Evolutionary conservation across 2,888 invertebrate genomes (phyloP).

Genomic region (Agrypnus murinus): DNA sequence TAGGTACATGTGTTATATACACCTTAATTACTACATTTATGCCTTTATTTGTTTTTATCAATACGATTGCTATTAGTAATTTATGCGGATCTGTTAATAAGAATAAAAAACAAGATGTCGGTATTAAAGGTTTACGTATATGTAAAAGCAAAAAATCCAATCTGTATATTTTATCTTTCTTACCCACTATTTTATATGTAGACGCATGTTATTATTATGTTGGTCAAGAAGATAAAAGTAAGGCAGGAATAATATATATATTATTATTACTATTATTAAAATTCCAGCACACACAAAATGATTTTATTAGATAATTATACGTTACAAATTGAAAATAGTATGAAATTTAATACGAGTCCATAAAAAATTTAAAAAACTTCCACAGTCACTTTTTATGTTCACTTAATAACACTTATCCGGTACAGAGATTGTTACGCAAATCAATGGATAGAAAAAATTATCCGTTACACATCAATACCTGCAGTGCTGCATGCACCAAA

Average conservation of each 20-base stretch:
- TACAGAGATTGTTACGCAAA: slow-evolving; percentile 16
- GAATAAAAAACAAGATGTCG: too few species aligned
- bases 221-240: too few species aligned
- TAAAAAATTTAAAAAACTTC: neutral
- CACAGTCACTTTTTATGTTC: slow-evolving; percentile 15
- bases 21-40: slow-evolving; percentile 29
- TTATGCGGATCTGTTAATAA: neutral
- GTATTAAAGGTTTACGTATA: too few species aligned
- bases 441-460: neutral
- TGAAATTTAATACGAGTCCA: slow-evolving; percentile 11
- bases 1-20: slow-evolving; percentile 20
- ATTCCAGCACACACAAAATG: slow-evolving; percentile 27
- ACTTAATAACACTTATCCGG: slow-evolving; percentile 22
- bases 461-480: slow-evolving; percentile 9
- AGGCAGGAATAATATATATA: neutral
- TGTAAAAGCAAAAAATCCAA: too few species aligned
- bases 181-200: too few species aligned
- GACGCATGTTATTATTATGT: too few species aligned
- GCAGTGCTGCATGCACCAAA: neutral
- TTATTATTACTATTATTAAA: slow-evolving; percentile 25
- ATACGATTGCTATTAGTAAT: slow-evolving; percentile 3
- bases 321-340: slow-evolving; percentile 26
- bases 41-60: slow-evolving; percentile 27
- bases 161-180: too few species aligned
- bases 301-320: slow-evolving; percentile 30